phyloP scores from a whole-genome alignment of 2,113 vertebrate genomes.

The Microcebus griseorufus region DNA sequence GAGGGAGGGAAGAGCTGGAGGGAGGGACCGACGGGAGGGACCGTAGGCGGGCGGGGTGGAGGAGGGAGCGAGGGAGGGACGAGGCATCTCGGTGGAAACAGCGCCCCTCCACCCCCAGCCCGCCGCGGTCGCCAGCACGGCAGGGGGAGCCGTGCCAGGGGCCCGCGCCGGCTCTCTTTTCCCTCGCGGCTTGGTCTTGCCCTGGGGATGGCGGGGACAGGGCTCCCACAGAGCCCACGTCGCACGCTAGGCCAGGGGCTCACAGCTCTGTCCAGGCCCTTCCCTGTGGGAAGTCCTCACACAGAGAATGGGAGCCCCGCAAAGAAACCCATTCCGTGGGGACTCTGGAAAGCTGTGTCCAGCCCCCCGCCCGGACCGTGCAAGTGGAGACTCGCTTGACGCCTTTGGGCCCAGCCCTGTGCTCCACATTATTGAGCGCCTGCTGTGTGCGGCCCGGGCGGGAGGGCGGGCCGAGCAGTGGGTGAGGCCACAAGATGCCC shows the following conservation, averaged over 20 bases:
- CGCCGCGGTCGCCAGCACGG: constrained; percentile 68
- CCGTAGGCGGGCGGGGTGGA: constrained; percentile 43
- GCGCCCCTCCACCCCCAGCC: constrained; percentile 68
- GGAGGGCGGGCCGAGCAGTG: background rate
- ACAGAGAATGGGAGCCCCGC: background rate
- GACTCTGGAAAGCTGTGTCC: background rate
- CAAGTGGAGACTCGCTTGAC: background rate
- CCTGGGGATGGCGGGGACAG: background rate
- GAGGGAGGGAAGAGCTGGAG: constrained; percentile 66
- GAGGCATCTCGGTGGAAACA: constrained; percentile 65
- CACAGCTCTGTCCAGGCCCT: background rate
- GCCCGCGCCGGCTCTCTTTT: constrained; percentile 25
- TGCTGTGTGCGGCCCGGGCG: background rate
- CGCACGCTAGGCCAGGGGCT: background rate
- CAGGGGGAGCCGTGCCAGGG: constrained; percentile 62
- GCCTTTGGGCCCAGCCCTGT: background rate
- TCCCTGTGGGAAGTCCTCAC: background rate
- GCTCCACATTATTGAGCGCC: background rate
- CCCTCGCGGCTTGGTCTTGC: background rate
- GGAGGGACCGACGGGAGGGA: constrained; percentile 77
- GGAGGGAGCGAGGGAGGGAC: constrained; percentile 63
- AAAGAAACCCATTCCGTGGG: background rate
- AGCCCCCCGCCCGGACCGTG: background rate
- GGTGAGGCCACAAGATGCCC: constrained; percentile 7
- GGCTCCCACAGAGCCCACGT: background rate